Evolutionary conservation across 2,888 invertebrate species (phyloP), one percentile per base, ranked within the genome.

Genomic region (Plagodis dolabraria): DNA sequence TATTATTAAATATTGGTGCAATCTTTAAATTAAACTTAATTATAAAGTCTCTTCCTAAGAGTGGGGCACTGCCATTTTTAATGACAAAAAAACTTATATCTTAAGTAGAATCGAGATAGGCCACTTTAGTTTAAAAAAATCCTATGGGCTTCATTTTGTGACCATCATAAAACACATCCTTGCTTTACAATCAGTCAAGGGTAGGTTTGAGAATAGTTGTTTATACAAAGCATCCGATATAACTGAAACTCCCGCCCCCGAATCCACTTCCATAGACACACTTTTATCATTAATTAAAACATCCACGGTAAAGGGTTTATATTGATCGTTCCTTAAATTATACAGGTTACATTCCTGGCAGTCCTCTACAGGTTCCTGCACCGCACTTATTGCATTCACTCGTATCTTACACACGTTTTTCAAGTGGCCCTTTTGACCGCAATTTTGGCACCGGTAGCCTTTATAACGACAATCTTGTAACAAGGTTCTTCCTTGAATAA

Each of bases 351-450:
- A 59, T 40, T 63, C 59, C 34, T 49, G 49, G 49, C 63, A 63
- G 5, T 49, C 36, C 10, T 53, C 36, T 11, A 49, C 46, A 7
- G 12, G 0, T 5, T 10, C 35, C n/a, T 43, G 33, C 10, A 33
- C 46, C 33, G 22, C 33, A 11, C 11, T 33, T 9, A 46, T 46
- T 8, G 22, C 33, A 33, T 46, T 12, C 46, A 46, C 33, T 7
- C 33, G 33, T 22, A 33, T 22, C 10, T 46, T 46, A 11, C 35
- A n/a, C n/a, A n/a, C n/a, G n/a, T n/a, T n/a, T n/a, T n/a, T n/a
- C n/a, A n/a, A n/a, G n/a, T n/a, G n/a, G 61, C 64, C 64, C 34
- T 59, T 61, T 8, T 22, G 8, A 6, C 62, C 64, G 44, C 64
- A n/a, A n/a, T n/a, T n/a, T n/a, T n/a, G n/a, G n/a, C n/a, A n/a